Percentiles rank a stretch among this genome's conserved stretches.
Conservation (phyloP, 2,113 vertebrate species). For the Dromiciops gliroides region DNA sequence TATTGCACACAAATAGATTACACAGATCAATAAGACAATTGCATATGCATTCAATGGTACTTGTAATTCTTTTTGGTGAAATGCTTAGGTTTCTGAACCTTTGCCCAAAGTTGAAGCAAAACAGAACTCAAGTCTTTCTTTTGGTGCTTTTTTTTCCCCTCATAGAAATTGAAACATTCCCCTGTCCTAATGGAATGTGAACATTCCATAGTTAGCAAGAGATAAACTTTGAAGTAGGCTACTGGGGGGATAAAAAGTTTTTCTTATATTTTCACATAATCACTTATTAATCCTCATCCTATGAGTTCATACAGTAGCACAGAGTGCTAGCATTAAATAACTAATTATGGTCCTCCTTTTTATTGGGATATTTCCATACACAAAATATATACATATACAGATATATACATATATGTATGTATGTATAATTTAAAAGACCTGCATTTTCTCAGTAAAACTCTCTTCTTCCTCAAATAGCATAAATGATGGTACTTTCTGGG, state of each 20-base stretch:
- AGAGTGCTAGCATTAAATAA: constrained; percentile 16
- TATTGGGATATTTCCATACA: background rate
- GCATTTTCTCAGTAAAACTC: background rate
- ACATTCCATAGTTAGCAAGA: constrained; percentile 63
- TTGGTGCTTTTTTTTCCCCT: constrained; percentile 21
- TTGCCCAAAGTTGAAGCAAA: constrained; percentile 59
- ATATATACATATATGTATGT: too few relatives aligned
- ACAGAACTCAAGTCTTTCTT: constrained; percentile 46
- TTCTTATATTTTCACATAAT: constrained; percentile 62
- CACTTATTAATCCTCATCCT: constrained; percentile 66
- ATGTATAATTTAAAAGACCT: background rate
- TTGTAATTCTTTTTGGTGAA: constrained; percentile 61
- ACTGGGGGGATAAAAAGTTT: constrained; percentile 58
- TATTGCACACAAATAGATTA: background rate
- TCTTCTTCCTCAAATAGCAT: background rate
- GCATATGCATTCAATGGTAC: background rate
- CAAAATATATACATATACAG: too few relatives aligned
- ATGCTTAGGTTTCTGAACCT: constrained; percentile 45
- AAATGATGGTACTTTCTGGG: background rate
- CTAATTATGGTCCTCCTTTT: constrained; percentile 24
- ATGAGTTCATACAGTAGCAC: constrained; percentile 51
- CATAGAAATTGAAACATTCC: constrained; percentile 59
- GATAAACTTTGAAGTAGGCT: constrained; percentile 42
- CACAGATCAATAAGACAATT: background rate
- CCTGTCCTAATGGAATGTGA: constrained; percentile 52